A percentile compares a stretch with the other conserved stretches of the same genome.
Conservation (phyloP, 1,140 invertebrate species). For the Apis laboriosa region DNA sequence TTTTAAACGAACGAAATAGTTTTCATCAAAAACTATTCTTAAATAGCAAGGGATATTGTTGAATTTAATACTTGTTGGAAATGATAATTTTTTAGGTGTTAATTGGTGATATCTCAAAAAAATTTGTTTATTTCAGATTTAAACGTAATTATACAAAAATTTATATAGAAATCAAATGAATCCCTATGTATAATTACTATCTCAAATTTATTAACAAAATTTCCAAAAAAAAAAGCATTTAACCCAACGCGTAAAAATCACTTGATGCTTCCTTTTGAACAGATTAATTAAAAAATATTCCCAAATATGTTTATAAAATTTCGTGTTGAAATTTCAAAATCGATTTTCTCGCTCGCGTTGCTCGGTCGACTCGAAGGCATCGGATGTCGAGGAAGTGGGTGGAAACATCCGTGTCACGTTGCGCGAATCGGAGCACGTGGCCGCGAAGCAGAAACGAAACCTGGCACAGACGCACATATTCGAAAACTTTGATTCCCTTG, state of each 20-base stretch:
- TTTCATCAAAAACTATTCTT: too few relatives aligned
- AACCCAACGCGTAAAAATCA: too few relatives aligned
- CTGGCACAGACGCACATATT: constrained; percentile 25
- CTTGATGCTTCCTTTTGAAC: too few relatives aligned
- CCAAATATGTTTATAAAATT: background rate
- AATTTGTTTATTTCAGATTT: too few relatives aligned
- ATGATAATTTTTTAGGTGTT: too few relatives aligned
- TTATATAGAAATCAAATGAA: too few relatives aligned
- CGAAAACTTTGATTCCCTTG: constrained; percentile 46
- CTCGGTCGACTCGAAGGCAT: constrained; percentile 35
- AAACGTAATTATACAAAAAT: too few relatives aligned
- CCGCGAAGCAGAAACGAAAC: constrained; percentile 52
- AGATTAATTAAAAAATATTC: constrained; percentile 11
- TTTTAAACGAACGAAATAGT: too few relatives aligned
- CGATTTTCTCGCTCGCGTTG: constrained; percentile 28
- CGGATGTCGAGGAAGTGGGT: constrained; percentile 7
- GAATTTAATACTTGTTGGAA: too few relatives aligned
- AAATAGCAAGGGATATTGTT: too few relatives aligned
- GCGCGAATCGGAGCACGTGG: constrained; percentile 56
- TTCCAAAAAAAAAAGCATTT: too few relatives aligned
- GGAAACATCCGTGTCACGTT: constrained; percentile 55
- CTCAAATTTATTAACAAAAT: background rate
- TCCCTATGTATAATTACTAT: background rate
- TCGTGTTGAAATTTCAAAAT: background rate
- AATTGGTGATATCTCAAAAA: too few relatives aligned